phyloP scores from a whole-genome alignment of 2,113 vertebrate genomes.

The Zonotrichia leucophrys region DNA sequence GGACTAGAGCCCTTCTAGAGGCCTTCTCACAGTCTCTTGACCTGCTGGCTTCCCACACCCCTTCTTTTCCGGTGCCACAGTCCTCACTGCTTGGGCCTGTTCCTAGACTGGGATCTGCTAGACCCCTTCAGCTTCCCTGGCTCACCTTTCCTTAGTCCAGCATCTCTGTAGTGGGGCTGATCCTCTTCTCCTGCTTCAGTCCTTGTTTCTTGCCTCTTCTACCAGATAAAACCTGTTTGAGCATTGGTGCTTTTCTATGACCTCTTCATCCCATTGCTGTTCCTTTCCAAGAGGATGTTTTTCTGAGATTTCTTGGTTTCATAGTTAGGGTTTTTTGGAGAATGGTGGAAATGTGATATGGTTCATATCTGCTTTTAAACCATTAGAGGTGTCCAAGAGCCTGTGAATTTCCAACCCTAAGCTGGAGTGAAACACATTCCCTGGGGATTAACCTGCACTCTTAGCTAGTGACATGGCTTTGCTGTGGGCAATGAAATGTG shows the following conservation, averaged over 20 bases:
- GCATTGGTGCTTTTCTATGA: background rate
- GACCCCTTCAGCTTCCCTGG: background rate
- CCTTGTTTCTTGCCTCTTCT: background rate
- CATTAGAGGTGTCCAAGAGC: background rate
- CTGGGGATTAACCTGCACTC: background rate
- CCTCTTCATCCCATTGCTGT: background rate
- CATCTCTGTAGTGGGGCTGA: background rate
- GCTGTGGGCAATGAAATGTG: background rate
- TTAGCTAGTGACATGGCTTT: background rate
- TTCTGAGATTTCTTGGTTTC: background rate
- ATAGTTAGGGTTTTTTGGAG: background rate
- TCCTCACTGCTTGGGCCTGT: background rate
- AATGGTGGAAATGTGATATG: background rate
- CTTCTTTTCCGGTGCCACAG: background rate
- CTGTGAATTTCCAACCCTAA: background rate
- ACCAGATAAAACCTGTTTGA: background rate
- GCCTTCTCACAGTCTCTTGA: background rate
- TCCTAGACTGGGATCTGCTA: background rate
- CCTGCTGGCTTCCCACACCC: background rate
- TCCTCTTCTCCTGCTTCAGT: background rate
- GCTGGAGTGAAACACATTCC: background rate
- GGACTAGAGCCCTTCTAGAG: background rate
- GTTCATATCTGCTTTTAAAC: background rate
- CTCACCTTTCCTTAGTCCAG: background rate
- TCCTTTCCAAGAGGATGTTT: background rate